A percentile compares a stretch with the other conserved stretches of the same genome.
Evolutionary conservation across 2,888 invertebrate genomes (phyloP).

Genomic region (Spialia ferax): DNA sequence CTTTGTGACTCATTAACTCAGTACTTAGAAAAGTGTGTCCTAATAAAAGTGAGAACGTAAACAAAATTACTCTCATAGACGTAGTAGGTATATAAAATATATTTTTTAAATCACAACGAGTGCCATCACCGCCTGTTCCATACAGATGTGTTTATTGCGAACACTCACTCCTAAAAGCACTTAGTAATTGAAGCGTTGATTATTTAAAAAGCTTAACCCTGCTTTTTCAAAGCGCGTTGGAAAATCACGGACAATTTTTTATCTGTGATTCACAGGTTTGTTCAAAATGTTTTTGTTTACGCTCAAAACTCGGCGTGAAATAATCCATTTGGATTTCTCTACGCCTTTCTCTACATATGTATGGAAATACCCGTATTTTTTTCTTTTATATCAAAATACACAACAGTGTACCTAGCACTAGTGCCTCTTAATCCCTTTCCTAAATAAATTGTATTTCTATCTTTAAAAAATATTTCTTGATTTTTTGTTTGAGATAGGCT

Average conservation of each 20-base stretch:
- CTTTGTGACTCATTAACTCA: not conserved
- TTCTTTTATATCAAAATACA: too few relatives aligned
- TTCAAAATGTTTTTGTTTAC: slow-evolving; percentile 20
- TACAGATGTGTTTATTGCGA: not conserved
- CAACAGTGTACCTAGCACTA: too few relatives aligned
- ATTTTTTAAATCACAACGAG: not conserved
- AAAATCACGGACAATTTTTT: slow-evolving; percentile 22
- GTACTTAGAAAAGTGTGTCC: not conserved
- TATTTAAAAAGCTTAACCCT: slow-evolving; percentile 23
- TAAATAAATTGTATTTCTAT: too few relatives aligned
- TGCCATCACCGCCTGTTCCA: not conserved
- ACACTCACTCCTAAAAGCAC: slow-evolving; percentile 19
- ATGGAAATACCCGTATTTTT: too few relatives aligned
- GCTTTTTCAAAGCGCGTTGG: slow-evolving; percentile 14
- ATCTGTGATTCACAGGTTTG: slow-evolving; percentile 23
- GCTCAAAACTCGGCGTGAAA: slow-evolving; percentile 5
- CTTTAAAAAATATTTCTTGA: too few relatives aligned
- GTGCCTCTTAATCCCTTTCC: too few relatives aligned
- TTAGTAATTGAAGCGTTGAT: slow-evolving; percentile 23
- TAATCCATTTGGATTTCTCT: slow-evolving; percentile 6
- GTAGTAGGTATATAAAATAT: not conserved
- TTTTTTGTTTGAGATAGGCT: too few relatives aligned
- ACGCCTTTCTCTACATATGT: not conserved
- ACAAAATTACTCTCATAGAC: not conserved
- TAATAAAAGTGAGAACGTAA: not conserved